Conservation (phyloP, 1,140 invertebrate genomes). For the Brachionus manjavacas region DNA sequence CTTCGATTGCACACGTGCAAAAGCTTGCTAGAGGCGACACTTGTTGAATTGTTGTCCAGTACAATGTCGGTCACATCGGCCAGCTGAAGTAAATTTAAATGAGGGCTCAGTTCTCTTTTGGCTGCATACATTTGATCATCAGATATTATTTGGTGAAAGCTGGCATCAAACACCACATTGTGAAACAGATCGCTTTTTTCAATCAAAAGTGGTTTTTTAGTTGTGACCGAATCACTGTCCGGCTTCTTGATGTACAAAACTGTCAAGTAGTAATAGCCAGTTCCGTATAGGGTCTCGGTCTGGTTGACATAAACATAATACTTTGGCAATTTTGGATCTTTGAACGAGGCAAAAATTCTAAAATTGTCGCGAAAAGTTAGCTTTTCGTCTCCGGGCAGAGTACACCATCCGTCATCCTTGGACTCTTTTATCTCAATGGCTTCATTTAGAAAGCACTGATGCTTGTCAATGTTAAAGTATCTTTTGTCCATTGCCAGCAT, state of each 20-base stretch:
- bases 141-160: not conserved
- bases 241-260: not conserved
- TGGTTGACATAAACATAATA: slow-evolving; percentile 33
- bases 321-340: slow-evolving; percentile 2
- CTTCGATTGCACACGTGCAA: slow-evolving; percentile 14
- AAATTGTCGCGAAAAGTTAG: not conserved
- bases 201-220: not conserved
- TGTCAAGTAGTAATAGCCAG: slow-evolving; percentile 39
- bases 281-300: slow-evolving; percentile 19
- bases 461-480: not conserved
- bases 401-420: slow-evolving; percentile 12
- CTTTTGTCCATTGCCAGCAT: slow-evolving; percentile 12
- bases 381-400: not conserved
- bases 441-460: not conserved
- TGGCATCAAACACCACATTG: not conserved
- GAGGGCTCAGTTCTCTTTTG: not conserved
- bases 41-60: slow-evolving; percentile 1
- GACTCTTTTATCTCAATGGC: not conserved
- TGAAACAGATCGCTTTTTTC: not conserved
- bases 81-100: not conserved
- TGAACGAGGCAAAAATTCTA: not conserved
- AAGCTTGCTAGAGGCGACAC: not conserved
- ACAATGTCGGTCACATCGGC: slow-evolving; percentile 14
- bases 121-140: not conserved
- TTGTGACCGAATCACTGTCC: not conserved